Evolutionary conservation across 2,113 vertebrate species (phyloP).

Genomic region (Calypte anna): DNA sequence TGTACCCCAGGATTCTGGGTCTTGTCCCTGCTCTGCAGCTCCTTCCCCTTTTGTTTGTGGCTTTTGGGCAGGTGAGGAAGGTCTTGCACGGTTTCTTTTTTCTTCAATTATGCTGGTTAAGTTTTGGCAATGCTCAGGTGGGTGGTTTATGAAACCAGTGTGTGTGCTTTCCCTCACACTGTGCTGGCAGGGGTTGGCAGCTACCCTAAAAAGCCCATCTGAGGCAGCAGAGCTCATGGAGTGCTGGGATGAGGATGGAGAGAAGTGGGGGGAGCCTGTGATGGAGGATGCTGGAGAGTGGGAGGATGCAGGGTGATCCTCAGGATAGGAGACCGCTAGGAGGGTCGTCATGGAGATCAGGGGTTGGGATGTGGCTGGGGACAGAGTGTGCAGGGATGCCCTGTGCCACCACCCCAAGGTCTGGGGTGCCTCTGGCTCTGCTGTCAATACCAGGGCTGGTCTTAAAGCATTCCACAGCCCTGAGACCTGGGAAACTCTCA

Average conservation of each 20-base stretch:
- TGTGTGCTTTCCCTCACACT: neutral
- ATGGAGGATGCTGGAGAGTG: neutral
- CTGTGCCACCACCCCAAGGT: neutral
- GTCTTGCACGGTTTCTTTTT: neutral
- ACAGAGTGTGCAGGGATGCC: neutral
- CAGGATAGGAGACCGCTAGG: neutral
- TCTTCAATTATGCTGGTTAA: neutral
- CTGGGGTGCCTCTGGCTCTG: neutral
- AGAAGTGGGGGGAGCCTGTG: neutral
- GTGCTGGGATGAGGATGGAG: neutral
- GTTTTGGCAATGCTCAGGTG: neutral
- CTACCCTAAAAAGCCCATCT: neutral
- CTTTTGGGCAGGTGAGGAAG: neutral
- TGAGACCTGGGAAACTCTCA: neutral
- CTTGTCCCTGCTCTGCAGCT: neutral
- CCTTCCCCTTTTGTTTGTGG: neutral
- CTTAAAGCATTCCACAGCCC: neutral
- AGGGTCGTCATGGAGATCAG: accelerated
- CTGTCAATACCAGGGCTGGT: neutral
- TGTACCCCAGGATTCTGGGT: neutral
- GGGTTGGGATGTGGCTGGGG: neutral
- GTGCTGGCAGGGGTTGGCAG: accelerated
- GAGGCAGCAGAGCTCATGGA: neutral
- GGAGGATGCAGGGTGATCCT: neutral
- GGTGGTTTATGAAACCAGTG: neutral